Evolutionary conservation across 1,140 invertebrate species (phyloP).

Genomic region (Drosophila malerkotliana): DNA sequence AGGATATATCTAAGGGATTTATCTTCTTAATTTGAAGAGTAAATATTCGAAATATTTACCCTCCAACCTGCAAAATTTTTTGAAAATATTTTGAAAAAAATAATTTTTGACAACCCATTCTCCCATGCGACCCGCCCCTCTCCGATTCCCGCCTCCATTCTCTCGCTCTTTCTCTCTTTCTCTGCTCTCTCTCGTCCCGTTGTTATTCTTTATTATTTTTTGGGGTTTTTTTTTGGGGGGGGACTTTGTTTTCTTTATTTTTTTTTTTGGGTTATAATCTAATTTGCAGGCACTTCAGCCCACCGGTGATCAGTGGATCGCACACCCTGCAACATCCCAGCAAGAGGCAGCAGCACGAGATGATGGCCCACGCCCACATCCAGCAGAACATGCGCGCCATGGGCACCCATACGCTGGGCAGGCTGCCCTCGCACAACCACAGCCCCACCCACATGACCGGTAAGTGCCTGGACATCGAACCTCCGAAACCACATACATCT

Average conservation of each 20-base stretch:
- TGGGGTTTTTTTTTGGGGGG: conserved; percentile 3
- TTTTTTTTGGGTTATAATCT: conserved; percentile 23
- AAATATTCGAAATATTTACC: not conserved
- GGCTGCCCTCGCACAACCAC: conserved; percentile 85
- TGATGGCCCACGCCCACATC: conserved; percentile 83
- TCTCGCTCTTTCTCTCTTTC: conserved; percentile 48
- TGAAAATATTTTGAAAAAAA: not conserved
- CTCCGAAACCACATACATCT: not conserved
- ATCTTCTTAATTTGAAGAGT: no score
- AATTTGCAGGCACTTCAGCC: conserved; percentile 81
- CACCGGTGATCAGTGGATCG: conserved; percentile 82
- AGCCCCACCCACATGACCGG: conserved; percentile 83
- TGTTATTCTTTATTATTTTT: conserved; percentile 6
- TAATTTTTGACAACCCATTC: conserved; percentile 2
- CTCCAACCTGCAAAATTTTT: not conserved
- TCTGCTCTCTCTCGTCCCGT: conserved; percentile 45
- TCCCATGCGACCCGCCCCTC: conserved; percentile 25
- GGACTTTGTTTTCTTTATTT: not conserved
- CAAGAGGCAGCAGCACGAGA: conserved; percentile 83
- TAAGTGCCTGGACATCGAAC: conserved; percentile 51
- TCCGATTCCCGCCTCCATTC: conserved; percentile 59
- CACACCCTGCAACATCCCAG: conserved; percentile 83
- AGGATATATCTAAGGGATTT: no score
- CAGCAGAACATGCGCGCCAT: conserved; percentile 85
- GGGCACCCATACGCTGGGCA: conserved; percentile 85